Conservation (phyloP, 2,113 vertebrate species). For the Colistium nudipinnis region DNA sequence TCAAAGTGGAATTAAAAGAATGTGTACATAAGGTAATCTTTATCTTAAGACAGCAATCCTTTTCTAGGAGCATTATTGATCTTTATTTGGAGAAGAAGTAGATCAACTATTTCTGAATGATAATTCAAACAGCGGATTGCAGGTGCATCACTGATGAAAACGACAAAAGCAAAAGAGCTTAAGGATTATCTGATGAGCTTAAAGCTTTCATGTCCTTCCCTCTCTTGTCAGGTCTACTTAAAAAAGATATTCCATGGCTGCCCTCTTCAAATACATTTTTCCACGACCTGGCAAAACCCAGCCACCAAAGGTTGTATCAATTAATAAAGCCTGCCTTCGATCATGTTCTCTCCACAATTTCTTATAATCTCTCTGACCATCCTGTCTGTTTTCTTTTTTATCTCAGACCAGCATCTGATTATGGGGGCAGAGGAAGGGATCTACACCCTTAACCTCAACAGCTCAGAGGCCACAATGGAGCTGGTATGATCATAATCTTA, state of each 20-base stretch:
- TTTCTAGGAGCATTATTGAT: background rate
- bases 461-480: constrained; percentile 87
- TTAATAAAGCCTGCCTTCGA: background rate
- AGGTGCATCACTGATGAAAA: background rate
- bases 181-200: background rate
- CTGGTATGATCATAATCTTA: constrained; percentile 78
- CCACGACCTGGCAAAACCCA: constrained; percentile 86
- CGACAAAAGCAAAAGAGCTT: too few relatives aligned
- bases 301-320: constrained; percentile 81
- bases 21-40: too few relatives aligned
- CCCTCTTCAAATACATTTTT: constrained; percentile 87
- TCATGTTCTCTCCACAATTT: background rate
- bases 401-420: constrained; percentile 87
- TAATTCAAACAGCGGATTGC: background rate
- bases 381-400: background rate
- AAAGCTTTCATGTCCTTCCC: background rate
- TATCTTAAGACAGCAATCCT: too few relatives aligned
- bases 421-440: constrained; percentile 91
- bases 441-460: constrained; percentile 87
- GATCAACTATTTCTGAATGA: background rate
- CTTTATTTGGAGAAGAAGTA: background rate
- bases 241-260: constrained; percentile 91
- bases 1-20: too few relatives aligned
- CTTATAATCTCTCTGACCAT: background rate
- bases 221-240: constrained; percentile 80